Conservation (phyloP, 2,113 vertebrate genomes). For the Baryphthengus martii region DNA sequence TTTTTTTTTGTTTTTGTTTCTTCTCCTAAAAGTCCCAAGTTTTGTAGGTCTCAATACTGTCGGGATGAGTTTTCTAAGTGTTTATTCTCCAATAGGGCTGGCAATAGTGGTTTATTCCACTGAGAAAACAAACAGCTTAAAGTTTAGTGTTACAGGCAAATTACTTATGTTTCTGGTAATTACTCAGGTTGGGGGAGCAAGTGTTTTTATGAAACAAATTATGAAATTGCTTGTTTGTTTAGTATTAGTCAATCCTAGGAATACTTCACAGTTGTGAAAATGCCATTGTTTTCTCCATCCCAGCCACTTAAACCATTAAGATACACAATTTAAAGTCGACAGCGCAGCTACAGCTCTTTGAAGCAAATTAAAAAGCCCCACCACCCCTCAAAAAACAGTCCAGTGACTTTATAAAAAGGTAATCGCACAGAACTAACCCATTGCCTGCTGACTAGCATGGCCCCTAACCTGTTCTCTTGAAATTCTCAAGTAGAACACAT, state of each 20-base stretch:
- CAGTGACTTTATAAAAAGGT: neutral
- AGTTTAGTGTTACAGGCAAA: neutral
- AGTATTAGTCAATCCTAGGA: neutral
- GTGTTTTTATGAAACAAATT: neutral
- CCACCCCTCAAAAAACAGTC: neutral
- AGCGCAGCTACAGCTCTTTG: neutral
- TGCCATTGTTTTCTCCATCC: neutral
- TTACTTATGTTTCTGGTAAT: neutral
- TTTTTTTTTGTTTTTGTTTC: neutral
- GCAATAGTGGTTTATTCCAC: neutral
- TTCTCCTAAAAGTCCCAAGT: neutral
- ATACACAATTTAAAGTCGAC: neutral
- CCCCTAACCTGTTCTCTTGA: neutral
- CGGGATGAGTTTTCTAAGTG: neutral
- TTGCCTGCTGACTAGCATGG: neutral
- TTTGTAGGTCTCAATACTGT: neutral
- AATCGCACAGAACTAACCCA: accelerated
- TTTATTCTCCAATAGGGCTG: neutral
- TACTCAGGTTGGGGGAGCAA: neutral
- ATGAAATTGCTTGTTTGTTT: neutral
- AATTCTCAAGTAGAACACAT: neutral
- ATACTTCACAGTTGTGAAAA: neutral
- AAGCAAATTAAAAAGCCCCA: neutral
- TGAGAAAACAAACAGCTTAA: neutral
- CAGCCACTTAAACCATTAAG: neutral